phyloP scores from a whole-genome alignment of 2,797 vertebrate genomes.

The Amblyopsis hoosieri region DNA sequence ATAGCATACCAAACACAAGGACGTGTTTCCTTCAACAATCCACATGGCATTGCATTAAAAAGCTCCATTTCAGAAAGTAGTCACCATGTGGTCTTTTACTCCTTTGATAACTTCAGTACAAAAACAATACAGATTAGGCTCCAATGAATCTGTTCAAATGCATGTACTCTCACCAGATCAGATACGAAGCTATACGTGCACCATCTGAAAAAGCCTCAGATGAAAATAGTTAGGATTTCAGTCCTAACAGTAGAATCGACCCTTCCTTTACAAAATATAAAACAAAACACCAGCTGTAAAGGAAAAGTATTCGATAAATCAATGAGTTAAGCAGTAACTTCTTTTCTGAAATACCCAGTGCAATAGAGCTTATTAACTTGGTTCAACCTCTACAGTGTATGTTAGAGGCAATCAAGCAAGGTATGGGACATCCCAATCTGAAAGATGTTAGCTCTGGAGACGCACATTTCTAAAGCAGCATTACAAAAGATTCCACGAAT shows the following conservation, averaged over 20 bases:
- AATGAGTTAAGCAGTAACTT: slow-evolving; percentile 62
- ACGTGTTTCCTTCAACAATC: slow-evolving; percentile 32
- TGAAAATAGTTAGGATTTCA: slow-evolving; percentile 72
- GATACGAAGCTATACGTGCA: slow-evolving; percentile 46
- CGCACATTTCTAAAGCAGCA: slow-evolving; percentile 99
- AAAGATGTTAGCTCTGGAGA: slow-evolving; percentile 89
- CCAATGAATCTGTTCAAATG: slow-evolving; percentile 51
- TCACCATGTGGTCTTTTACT: background rate
- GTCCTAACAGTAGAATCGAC: slow-evolving; percentile 67
- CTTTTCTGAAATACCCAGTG: slow-evolving; percentile 58
- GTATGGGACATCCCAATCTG: slow-evolving; percentile 73
- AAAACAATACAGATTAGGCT: slow-evolving; percentile 50
- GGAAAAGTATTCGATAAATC: slow-evolving; percentile 62
- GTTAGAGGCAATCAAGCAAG: slow-evolving; percentile 55
- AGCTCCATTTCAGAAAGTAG: slow-evolving; percentile 26
- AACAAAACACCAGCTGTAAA: slow-evolving; percentile 61
- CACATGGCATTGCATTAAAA: slow-evolving; percentile 10
- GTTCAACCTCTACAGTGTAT: slow-evolving; percentile 52
- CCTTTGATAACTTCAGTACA: slow-evolving; percentile 46
- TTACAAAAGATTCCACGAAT: slow-evolving; percentile 98
- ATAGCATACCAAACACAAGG: slow-evolving; percentile 33
- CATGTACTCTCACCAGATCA: slow-evolving; percentile 32
- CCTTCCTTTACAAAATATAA: slow-evolving; percentile 70
- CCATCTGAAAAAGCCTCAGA: slow-evolving; percentile 67
- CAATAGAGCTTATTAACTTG: slow-evolving; percentile 58